Conservation (phyloP, 2,797 vertebrate species). For the Enteromius anoplus region DNA sequence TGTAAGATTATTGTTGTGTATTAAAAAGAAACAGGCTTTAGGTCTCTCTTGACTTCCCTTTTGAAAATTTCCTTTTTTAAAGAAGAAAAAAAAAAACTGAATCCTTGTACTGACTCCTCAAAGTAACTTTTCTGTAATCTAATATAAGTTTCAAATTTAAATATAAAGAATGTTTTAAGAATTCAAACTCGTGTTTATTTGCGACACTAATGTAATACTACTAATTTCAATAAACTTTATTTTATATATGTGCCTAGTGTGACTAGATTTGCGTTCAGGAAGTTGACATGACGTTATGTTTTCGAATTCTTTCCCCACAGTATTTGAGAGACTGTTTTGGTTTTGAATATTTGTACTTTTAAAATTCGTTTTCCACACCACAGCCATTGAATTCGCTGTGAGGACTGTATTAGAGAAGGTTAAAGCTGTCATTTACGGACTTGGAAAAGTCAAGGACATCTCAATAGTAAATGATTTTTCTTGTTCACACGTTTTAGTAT, state of each 20-base stretch:
- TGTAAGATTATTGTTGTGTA: conserved; percentile 73
- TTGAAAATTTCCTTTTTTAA: conserved; percentile 86
- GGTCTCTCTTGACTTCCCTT: conserved; percentile 82
- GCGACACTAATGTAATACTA: conserved; percentile 57
- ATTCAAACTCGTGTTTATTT: conserved; percentile 79
- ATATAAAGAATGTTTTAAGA: conserved; percentile 99
- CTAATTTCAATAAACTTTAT: conserved; percentile 63
- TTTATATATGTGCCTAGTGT: conserved; percentile 53
- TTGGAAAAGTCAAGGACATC: not conserved
- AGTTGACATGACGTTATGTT: not conserved
- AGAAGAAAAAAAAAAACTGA: conserved; percentile 76
- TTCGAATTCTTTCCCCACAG: not conserved
- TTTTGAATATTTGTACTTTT: not conserved
- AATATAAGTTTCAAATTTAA: conserved; percentile 99
- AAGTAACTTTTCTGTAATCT: conserved; percentile 97
- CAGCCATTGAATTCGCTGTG: not conserved
- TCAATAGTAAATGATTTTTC: not conserved
- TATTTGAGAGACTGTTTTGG: not conserved
- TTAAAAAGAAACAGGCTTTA: conserved; percentile 73
- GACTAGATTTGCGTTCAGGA: conserved; percentile 36
- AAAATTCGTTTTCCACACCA: not conserved
- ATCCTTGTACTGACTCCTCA: conserved; percentile 87
- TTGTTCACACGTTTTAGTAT: not conserved
- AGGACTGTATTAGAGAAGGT: not conserved
- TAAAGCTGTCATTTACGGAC: not conserved